Conservation (phyloP, 92 coral and sea anemone species). For the Isaurus tuberculatus region DNA sequence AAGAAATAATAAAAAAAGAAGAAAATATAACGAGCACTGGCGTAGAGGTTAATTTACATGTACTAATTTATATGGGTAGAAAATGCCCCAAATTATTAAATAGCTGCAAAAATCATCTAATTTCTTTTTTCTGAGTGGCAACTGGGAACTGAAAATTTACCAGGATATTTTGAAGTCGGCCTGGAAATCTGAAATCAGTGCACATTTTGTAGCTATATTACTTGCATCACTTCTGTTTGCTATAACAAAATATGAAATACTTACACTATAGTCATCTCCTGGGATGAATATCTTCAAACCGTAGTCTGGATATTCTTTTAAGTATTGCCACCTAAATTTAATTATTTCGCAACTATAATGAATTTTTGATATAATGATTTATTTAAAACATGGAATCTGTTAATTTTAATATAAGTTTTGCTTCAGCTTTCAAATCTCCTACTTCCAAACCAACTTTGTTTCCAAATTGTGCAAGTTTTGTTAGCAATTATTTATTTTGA, state of each 20-base stretch:
- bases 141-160: background rate
- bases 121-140: background rate
- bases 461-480: constrained; percentile 7
- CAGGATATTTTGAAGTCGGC: background rate
- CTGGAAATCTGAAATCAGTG: constrained; percentile 3
- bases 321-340: background rate
- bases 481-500: background rate
- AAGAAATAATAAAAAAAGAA: background rate
- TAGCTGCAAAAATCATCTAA: constrained; percentile 7
- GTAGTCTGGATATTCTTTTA: constrained; percentile 48
- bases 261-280: constrained; percentile 56
- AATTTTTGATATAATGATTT: constrained; percentile 3
- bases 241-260: constrained; percentile 6
- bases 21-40: constrained; percentile 3
- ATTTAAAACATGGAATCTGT: background rate
- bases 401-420: too few relatives aligned
- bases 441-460: constrained; percentile 3
- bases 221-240: background rate
- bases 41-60: background rate
- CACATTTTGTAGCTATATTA: background rate
- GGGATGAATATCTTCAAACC: constrained; percentile 44
- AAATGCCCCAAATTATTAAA: background rate
- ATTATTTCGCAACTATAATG: background rate
- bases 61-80: background rate
- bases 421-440: constrained; percentile 4